phyloP scores from a whole-genome alignment of 2,888 invertebrate genomes.

The Ochropleura plecta region DNA sequence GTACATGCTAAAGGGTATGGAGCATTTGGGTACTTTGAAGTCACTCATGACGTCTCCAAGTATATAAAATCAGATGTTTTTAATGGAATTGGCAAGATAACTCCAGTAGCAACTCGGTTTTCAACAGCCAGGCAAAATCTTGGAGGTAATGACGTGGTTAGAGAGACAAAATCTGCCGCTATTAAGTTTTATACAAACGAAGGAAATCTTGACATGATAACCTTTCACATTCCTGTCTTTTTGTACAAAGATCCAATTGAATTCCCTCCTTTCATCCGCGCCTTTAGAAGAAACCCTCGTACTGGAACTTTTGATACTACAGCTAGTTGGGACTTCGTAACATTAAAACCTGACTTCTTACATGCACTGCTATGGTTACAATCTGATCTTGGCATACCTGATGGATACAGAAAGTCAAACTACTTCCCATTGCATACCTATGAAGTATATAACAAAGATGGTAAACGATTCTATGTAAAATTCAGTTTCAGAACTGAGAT shows the following conservation, averaged over 20 bases:
- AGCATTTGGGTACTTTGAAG: constrained; percentile 95
- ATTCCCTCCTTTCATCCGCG: constrained; percentile 3
- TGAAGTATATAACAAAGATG: constrained; percentile 94
- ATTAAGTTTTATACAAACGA: constrained; percentile 73
- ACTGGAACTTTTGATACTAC: constrained; percentile 25
- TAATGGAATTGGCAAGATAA: constrained; percentile 90
- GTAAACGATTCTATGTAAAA: constrained; percentile 94
- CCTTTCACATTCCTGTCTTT: constrained; percentile 89
- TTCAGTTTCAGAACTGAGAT: constrained; percentile 97
- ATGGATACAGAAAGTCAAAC: constrained; percentile 96
- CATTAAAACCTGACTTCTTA: constrained; percentile 91
- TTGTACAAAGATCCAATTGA: constrained; percentile 35
- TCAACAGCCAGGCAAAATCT: constrained; percentile 91
- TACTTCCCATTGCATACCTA: constrained; percentile 97
- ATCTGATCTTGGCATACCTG: constrained; percentile 96
- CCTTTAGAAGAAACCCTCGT: constrained; percentile 23
- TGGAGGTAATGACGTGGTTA: constrained; percentile 90
- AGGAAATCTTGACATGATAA: constrained; percentile 73
- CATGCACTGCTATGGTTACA: constrained; percentile 94
- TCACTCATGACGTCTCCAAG: constrained; percentile 93
- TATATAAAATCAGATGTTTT: constrained; percentile 91
- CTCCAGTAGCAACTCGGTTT: constrained; percentile 90
- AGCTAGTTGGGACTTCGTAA: constrained; percentile 86
- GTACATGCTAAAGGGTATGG: constrained; percentile 98
- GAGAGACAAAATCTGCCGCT: constrained; percentile 83